Evolutionary conservation across 2,113 vertebrate species (phyloP).

Genomic region (Girardinichthys multiradiatus): DNA sequence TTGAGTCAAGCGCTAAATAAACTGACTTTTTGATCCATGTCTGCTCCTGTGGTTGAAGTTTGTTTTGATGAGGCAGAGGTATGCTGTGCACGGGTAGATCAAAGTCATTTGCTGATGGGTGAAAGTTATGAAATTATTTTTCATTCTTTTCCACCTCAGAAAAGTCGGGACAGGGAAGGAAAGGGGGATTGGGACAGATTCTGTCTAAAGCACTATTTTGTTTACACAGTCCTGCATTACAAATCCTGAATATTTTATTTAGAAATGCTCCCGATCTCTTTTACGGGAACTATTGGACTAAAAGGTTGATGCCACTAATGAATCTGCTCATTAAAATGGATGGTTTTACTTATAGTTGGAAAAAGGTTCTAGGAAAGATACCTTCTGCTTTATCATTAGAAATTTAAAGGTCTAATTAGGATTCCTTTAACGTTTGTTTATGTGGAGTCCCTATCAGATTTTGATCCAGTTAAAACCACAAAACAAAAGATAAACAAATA

Average conservation of each 20-base stretch:
- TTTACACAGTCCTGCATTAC: background rate
- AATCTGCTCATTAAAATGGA: background rate
- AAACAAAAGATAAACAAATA: too few relatives aligned
- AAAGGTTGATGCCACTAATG: background rate
- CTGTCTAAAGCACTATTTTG: constrained; percentile 37
- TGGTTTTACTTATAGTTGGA: background rate
- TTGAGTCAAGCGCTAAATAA: constrained; percentile 40
- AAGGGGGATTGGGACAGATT: constrained; percentile 31
- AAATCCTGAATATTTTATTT: background rate
- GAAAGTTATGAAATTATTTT: constrained; percentile 39
- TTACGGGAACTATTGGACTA: background rate
- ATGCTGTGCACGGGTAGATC: constrained; percentile 22
- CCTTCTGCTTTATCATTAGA: too few relatives aligned
- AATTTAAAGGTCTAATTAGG: too few relatives aligned
- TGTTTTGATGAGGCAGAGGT: constrained; percentile 45
- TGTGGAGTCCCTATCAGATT: too few relatives aligned
- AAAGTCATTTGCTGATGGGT: constrained; percentile 52
- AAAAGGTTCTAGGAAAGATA: background rate
- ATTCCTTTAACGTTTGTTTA: too few relatives aligned
- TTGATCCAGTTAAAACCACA: too few relatives aligned
- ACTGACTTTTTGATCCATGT: constrained; percentile 55
- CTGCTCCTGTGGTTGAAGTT: constrained; percentile 47
- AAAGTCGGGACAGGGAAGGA: constrained; percentile 18
- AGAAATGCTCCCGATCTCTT: background rate
- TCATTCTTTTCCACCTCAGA: constrained; percentile 17